Evolutionary conservation across 92 coral and sea anemone genomes (phyloP).

Genomic region (Phenganax subtilis): DNA sequence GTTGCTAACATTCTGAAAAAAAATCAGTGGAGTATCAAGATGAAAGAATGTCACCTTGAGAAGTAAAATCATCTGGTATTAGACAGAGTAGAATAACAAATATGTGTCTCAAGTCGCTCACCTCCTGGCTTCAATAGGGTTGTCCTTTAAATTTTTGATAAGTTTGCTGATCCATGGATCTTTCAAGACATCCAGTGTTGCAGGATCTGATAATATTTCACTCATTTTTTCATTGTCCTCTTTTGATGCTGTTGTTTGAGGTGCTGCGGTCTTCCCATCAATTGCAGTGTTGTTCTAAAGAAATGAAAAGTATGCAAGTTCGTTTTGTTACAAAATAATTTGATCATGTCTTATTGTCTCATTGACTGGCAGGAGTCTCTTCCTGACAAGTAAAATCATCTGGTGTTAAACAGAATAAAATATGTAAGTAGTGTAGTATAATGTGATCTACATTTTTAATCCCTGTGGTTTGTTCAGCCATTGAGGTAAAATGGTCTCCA

Average conservation of each 20-base stretch:
- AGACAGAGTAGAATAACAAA: neutral
- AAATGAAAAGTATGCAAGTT: neutral
- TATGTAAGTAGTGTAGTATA: too few species aligned
- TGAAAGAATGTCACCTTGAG: neutral
- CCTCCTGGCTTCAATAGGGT: conserved; percentile 62
- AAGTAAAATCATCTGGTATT: neutral
- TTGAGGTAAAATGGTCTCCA: conserved; percentile 69
- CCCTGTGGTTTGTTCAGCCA: conserved; percentile 47
- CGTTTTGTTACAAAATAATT: neutral
- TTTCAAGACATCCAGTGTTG: conserved; percentile 54
- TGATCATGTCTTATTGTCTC: neutral
- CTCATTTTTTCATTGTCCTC: conserved; percentile 68
- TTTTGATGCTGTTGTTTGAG: conserved; percentile 49
- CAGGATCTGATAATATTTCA: conserved; percentile 59
- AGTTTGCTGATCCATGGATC: conserved; percentile 69
- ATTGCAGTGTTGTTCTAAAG: conserved; percentile 31
- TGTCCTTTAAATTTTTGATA: conserved; percentile 52
- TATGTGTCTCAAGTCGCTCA: neutral
- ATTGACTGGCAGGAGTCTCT: too few species aligned
- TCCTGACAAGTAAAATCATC: too few species aligned
- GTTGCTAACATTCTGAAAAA: conserved; percentile 52
- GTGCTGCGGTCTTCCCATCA: conserved; percentile 51
- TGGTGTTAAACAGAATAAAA: too few species aligned
- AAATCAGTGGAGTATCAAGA: neutral
- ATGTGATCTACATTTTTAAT: neutral